Conservation (phyloP, 2,888 invertebrate genomes). For the Empis livida region DNA sequence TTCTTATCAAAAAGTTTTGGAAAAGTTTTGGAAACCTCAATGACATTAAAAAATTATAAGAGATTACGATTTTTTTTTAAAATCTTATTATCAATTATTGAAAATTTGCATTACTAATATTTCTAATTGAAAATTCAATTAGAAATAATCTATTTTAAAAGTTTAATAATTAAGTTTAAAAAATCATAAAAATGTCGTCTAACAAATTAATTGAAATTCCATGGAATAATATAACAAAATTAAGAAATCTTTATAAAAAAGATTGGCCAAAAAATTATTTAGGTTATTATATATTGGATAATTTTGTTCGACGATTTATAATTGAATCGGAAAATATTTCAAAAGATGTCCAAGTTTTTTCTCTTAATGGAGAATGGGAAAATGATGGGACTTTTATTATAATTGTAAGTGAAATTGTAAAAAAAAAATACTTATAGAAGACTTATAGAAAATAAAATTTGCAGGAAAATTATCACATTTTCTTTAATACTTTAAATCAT, state of each 20-base stretch:
- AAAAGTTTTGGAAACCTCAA: neutral
- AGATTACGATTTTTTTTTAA: no score
- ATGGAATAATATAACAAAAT: neutral
- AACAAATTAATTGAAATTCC: neutral
- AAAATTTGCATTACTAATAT: no score
- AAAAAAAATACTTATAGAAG: neutral
- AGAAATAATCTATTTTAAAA: no score
- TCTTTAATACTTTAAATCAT: neutral
- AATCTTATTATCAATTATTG: no score
- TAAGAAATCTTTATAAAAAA: slow-evolving; percentile 12
- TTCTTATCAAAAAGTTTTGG: no score
- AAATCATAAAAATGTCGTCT: neutral
- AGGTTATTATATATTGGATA: slow-evolving; percentile 14
- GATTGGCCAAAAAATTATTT: slow-evolving; percentile 15
- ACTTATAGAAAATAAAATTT: neutral
- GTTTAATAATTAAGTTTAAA: no score
- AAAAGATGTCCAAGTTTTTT: slow-evolving; percentile 10
- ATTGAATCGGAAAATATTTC: neutral
- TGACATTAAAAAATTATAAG: neutral
- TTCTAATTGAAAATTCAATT: no score
- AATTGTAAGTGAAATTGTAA: slow-evolving; percentile 9
- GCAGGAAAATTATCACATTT: slow-evolving; percentile 13
- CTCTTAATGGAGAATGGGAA: slow-evolving; percentile 14
- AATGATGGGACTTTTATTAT: slow-evolving; percentile 15
- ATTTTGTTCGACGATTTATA: slow-evolving; percentile 11